These are phyloP conservation scores for Phalera bucephala DNA, from an alignment of 2,888 invertebrate genomes.

Conservation along the genomic window DNA sequence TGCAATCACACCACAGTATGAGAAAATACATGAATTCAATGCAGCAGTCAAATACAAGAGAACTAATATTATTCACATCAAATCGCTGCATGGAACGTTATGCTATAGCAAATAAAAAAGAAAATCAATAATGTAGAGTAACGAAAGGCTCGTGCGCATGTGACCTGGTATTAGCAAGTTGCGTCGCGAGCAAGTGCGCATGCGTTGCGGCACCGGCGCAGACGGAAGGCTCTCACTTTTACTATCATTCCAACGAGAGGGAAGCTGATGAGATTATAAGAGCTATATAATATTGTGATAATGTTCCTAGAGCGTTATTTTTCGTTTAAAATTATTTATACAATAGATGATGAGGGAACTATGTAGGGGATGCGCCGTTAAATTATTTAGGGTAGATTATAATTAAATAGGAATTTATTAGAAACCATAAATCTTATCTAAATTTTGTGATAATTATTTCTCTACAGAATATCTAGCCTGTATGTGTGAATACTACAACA, in stretches of 20 bases:
- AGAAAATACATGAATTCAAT: no score
- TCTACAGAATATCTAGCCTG: no score
- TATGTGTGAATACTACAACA: no score
- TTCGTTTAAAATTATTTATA: no score
- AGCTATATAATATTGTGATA: constrained; percentile 35
- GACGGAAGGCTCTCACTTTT: constrained; percentile 58
- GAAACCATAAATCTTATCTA: no score
- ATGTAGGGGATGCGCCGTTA: no score
- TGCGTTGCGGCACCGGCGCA: constrained; percentile 14
- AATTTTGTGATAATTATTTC: no score
- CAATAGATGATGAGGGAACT: no score
- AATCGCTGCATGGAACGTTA: background rate
- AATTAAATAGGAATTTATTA: no score
- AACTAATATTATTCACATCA: background rate
- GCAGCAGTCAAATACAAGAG: no score
- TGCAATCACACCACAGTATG: no score
- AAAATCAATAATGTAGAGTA: constrained; percentile 1
- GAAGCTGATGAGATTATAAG: constrained; percentile 54
- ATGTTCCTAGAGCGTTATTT: constrained; percentile 2
- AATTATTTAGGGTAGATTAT: no score
- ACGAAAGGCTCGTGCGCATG: constrained; percentile 8
- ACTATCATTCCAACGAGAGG: constrained; percentile 51
- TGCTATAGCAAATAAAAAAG: background rate
- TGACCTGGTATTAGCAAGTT: constrained; percentile 20
- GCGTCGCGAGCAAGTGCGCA: constrained; percentile 16